Evolutionary conservation across 2,888 invertebrate species (phyloP).

Genomic region (Eupithecia subfuscata): DNA sequence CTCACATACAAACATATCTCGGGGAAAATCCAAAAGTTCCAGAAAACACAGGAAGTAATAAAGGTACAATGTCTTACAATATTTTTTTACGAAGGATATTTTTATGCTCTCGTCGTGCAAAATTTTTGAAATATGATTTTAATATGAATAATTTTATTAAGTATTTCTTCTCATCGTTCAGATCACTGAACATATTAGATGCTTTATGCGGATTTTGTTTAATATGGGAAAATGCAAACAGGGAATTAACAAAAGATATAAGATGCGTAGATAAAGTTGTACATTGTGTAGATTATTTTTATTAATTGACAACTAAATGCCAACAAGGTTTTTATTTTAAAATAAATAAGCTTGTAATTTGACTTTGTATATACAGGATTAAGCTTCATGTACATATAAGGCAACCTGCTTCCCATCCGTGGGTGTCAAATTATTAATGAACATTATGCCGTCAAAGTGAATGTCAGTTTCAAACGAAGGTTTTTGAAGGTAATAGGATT

Average conservation of each 20-base stretch:
- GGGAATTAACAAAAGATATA: not conserved
- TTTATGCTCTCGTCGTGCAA: conserved; percentile 34
- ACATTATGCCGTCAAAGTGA: conserved; percentile 43
- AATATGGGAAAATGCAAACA: conserved; percentile 4
- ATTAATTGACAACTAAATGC: not conserved
- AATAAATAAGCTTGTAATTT: not conserved
- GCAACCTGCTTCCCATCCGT: conserved; percentile 43
- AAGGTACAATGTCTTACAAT: conserved; percentile 47
- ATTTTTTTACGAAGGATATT: conserved; percentile 46
- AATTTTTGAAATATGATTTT: conserved; percentile 41
- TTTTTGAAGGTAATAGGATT: conserved; percentile 40
- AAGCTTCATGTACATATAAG: conserved; percentile 36
- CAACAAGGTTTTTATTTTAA: not conserved
- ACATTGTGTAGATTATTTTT: not conserved
- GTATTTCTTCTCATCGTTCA: conserved; percentile 21
- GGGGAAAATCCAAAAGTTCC: conserved; percentile 44
- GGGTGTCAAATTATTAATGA: conserved; percentile 45
- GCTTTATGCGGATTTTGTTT: conserved; percentile 11
- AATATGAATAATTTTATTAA: conserved; percentile 39
- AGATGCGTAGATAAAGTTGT: not conserved
- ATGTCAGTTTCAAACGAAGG: conserved; percentile 45
- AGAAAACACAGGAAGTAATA: conserved; percentile 45
- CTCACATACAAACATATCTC: conserved; percentile 36
- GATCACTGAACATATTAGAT: conserved; percentile 20
- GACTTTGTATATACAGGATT: not conserved